Evolutionary conservation across 2,888 invertebrate genomes (phyloP).

Genomic region (Nephrotoma flavescens): DNA sequence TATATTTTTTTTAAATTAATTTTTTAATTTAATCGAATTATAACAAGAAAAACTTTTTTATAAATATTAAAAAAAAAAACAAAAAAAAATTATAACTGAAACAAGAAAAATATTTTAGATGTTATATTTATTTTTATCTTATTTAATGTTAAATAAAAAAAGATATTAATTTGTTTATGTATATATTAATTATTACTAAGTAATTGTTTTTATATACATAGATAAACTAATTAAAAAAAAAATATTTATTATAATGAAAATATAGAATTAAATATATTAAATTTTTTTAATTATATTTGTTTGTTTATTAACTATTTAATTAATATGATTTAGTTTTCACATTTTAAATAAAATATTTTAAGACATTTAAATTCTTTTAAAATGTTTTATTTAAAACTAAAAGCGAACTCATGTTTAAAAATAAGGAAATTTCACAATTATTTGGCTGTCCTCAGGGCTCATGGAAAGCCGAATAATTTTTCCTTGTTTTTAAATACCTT

Average conservation of each 20-base stretch:
- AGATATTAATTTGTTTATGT: not conserved
- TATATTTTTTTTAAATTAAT: not conserved
- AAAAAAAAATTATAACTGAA: not conserved
- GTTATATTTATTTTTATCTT: not conserved
- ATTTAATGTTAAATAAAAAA: not conserved
- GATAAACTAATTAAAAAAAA: not conserved
- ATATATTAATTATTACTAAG: not conserved
- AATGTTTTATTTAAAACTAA: not conserved
- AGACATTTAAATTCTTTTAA: not conserved
- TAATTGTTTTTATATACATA: not conserved
- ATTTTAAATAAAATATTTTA: not conserved
- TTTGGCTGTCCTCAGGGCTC: slow-evolving; percentile 28
- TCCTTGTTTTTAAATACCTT: slow-evolving; percentile 10
- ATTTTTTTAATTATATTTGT: not conserved
- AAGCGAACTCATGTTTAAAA: not conserved
- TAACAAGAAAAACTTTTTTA: not conserved
- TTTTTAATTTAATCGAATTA: not conserved
- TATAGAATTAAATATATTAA: not conserved
- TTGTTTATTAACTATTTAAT: not conserved
- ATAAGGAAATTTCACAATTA: not conserved
- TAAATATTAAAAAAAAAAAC: not conserved
- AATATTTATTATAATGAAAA: not conserved
- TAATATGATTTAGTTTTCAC: not conserved
- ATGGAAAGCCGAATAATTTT: slow-evolving; percentile 26
- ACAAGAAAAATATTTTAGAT: not conserved